Evolutionary conservation across 1,140 invertebrate species (phyloP).

Genomic region (Hetaerina americana): DNA sequence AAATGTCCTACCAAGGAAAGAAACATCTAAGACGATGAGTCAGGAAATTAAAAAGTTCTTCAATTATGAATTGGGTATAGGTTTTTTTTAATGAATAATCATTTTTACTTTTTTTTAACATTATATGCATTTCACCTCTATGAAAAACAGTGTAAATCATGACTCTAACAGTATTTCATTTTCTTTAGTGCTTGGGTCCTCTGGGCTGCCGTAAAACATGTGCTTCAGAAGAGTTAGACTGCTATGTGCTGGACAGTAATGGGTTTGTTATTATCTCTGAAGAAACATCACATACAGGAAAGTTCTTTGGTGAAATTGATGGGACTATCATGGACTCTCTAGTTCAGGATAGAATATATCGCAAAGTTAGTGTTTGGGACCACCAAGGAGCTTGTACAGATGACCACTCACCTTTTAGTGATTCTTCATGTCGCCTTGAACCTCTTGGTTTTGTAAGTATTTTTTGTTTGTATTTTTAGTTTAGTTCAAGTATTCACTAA

Average conservation of each 20-base stretch:
- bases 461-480: neutral
- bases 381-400: slow-evolving; percentile 79
- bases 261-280: slow-evolving; percentile 88
- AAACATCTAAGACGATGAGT: too few species aligned
- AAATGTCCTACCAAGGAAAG: too few species aligned
- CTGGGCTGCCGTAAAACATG: slow-evolving; percentile 66
- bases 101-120: too few species aligned
- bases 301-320: slow-evolving; percentile 86
- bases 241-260: slow-evolving; percentile 84
- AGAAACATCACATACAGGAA: slow-evolving; percentile 63
- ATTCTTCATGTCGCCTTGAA: slow-evolving; percentile 23
- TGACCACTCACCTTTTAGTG: slow-evolving; percentile 53
- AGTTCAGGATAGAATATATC: slow-evolving; percentile 80
- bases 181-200: slow-evolving; percentile 52
- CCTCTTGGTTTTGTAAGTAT: neutral
- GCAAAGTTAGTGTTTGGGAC: slow-evolving; percentile 68
- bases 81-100: too few species aligned
- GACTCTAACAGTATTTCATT: slow-evolving; percentile 4
- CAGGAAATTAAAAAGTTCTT: too few species aligned
- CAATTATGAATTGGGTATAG: too few species aligned
- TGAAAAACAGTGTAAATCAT: too few species aligned
- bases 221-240: slow-evolving; percentile 72
- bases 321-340: slow-evolving; percentile 90
- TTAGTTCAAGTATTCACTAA: too few species aligned
- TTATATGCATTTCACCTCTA: too few species aligned